Base-by-base conservation (phyloP, 2,888 invertebrate species). In the Meloe dianella region DNA sequence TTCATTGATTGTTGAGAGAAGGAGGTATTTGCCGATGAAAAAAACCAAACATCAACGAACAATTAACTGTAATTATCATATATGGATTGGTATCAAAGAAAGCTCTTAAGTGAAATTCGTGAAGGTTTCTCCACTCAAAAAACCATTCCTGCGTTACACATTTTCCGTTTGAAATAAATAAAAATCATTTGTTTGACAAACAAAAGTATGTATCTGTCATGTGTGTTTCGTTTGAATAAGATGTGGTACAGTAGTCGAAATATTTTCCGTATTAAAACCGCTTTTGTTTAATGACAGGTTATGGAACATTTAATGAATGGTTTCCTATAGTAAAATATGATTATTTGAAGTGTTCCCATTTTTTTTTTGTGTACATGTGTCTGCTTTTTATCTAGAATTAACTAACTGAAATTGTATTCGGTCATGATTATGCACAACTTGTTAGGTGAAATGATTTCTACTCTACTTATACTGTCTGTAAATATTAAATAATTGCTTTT, bases 231-330 rank as follows among this genome's bases (percentile, higher is more conserved):
- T n/a, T 9, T 47, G 10, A 47, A 47, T 20, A 7, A 20, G 20
- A 20, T 47, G 5, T 8, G 47, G 47, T 47, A 47, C 20, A 47
- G 20, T 54, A 54, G 54, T 20, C 10, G 24, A 24, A 10, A 54
- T 54, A 54, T 54, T 54, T 54, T 3, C 22, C n/a, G 2, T 22
- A 24, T 12, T 24, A 54, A 54, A 54, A 54, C 12, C 24, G 24
- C 54, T 54, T 54, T 54, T 54, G 12, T 54, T 54, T 54, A 54
- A 54, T 54, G 54, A 54, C 54, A 54, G 20, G 54, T 54, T 54
- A 24, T 24, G 3, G 54, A 54, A 12, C 22, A 24, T 24, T 54
- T 54, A 54, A 54, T 54, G 54, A 54, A 54, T 24, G 24, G 54
- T 54, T 54, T 24, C 22, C 4, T 12, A 24, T 17, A n/a, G 4